These are phyloP conservation scores for Astropecten irregularis DNA, from an alignment of 53 echinoderm and acorn worm species.

Conservation along the genomic window DNA sequence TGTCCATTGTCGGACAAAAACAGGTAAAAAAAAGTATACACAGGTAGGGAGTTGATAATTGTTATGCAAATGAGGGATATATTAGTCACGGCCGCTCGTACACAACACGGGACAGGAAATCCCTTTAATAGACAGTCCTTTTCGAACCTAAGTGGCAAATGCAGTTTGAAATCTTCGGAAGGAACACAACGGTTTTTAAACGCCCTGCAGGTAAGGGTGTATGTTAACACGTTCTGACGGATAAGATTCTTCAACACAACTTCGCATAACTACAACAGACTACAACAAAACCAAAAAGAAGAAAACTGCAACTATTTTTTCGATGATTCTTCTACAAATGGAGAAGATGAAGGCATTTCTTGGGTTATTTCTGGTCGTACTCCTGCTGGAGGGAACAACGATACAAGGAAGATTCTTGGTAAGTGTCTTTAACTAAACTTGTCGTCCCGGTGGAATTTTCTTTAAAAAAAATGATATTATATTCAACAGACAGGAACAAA, in stretches of 20 bases:
- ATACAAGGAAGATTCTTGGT: background rate
- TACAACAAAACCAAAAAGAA: no score
- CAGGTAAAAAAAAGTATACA: no score
- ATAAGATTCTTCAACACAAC: no score
- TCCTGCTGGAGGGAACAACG: background rate
- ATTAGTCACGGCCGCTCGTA: background rate
- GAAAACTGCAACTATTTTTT: no score
- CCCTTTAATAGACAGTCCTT: background rate
- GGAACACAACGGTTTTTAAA: background rate
- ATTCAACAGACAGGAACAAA: no score
- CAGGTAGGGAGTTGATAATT: background rate
- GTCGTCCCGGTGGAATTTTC: no score
- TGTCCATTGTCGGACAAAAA: background rate
- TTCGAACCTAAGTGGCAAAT: background rate
- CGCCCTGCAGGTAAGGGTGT: background rate
- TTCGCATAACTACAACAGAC: no score
- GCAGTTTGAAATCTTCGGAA: background rate
- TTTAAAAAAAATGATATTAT: no score
- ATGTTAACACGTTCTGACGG: no score
- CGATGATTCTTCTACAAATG: background rate
- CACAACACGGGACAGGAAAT: background rate
- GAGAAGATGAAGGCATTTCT: background rate
- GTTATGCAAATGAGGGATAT: conserved; percentile 34
- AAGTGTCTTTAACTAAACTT: no score
- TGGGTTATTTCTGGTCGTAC: background rate